Evolutionary conservation across 2,888 invertebrate species (phyloP).

Genomic region (Sialis lutaria): DNA sequence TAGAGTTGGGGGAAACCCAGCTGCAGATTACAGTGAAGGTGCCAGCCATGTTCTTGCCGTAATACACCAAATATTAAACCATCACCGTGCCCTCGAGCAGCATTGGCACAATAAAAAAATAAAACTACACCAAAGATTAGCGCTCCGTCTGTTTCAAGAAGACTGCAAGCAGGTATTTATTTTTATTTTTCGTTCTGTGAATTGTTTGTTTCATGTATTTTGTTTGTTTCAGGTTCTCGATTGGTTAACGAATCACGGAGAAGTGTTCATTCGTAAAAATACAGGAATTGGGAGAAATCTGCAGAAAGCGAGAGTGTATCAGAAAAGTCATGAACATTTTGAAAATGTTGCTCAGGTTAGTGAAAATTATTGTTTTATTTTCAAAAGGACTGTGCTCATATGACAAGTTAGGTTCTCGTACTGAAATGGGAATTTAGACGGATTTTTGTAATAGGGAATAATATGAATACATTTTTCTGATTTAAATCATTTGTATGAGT

Average conservation of each 20-base stretch:
- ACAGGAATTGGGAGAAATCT: conserved; percentile 92
- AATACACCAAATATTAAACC: conserved; percentile 90
- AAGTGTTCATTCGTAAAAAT: conserved; percentile 91
- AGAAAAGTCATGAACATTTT: conserved; percentile 97
- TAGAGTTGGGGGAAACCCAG: conserved; percentile 63
- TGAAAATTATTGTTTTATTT: conserved; percentile 9
- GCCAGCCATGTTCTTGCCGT: conserved; percentile 92
- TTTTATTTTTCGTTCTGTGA: neutral
- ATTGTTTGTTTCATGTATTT: neutral
- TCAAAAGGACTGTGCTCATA: too few species aligned
- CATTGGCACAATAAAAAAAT: conserved; percentile 91
- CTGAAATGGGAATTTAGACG: too few species aligned
- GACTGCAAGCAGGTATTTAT: conserved; percentile 80
- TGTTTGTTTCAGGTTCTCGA: conserved; percentile 58
- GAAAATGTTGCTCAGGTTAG: conserved; percentile 93
- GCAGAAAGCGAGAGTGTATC: conserved; percentile 87
- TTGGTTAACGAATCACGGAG: conserved; percentile 95
- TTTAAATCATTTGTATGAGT: too few species aligned
- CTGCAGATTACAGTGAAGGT: conserved; percentile 91
- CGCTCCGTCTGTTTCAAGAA: conserved; percentile 85
- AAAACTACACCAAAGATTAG: conserved; percentile 84
- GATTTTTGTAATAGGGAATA: too few species aligned
- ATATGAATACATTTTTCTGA: too few species aligned
- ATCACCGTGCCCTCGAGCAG: conserved; percentile 84
- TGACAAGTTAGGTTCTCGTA: too few species aligned